Conservation (phyloP, 35 echinoderm and acorn worm genomes). For the Ophiothrix spiculata region DNA sequence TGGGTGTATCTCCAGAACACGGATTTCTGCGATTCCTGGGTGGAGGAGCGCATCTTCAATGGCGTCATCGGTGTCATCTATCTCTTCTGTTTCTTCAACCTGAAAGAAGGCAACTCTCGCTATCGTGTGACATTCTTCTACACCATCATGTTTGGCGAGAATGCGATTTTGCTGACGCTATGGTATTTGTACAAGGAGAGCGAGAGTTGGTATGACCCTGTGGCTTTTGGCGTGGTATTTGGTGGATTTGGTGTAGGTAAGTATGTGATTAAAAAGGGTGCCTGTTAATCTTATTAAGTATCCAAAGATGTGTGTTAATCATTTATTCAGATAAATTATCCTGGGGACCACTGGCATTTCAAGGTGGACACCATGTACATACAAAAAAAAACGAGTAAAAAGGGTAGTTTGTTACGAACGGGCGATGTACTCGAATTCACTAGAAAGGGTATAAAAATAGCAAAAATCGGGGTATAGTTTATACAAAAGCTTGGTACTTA, state of each 20-base stretch:
- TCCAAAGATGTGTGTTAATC: too few relatives aligned
- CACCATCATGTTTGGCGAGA: conserved; percentile 65
- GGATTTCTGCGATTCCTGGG: conserved; percentile 74
- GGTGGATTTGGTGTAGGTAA: conserved; percentile 87
- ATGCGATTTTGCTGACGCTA: conserved; percentile 46
- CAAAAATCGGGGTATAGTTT: too few relatives aligned
- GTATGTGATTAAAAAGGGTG: too few relatives aligned
- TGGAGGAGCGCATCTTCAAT: conserved; percentile 92
- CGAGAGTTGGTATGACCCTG: conserved; percentile 51
- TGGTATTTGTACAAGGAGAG: conserved; percentile 45
- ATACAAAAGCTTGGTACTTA: too few relatives aligned
- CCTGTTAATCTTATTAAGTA: too few relatives aligned
- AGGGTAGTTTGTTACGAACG: too few relatives aligned
- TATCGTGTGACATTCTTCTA: conserved; percentile 82
- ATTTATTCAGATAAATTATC: too few relatives aligned
- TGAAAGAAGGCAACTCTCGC: conserved; percentile 87
- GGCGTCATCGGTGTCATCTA: conserved; percentile 71
- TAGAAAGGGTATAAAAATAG: too few relatives aligned
- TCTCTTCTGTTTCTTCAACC: conserved; percentile 96
- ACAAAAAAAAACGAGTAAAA: too few relatives aligned
- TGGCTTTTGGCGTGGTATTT: conserved; percentile 74
- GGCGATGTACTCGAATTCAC: too few relatives aligned
- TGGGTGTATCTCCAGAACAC: conserved; percentile 88
- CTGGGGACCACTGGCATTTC: too few relatives aligned
- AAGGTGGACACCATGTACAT: too few relatives aligned